phyloP scores from a whole-genome alignment of 2,888 invertebrate species.

The Leistus spinibarbis region DNA sequence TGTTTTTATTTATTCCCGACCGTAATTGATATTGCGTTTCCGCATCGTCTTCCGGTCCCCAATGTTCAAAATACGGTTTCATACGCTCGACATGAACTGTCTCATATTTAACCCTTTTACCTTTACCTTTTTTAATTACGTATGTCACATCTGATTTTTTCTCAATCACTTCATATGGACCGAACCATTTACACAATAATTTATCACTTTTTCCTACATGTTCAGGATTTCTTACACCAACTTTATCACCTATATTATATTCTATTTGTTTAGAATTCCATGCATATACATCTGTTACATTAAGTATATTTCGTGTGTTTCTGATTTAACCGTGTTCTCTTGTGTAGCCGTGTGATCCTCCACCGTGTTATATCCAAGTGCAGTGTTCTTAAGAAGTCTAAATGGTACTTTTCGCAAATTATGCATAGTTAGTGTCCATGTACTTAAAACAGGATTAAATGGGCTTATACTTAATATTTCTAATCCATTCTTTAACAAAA shows the following conservation, averaged over 20 bases:
- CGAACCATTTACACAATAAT: constrained; percentile 42
- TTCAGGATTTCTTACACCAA: constrained; percentile 44
- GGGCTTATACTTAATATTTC: not conserved
- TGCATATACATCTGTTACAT: no score
- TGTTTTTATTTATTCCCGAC: no score
- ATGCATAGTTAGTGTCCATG: not conserved
- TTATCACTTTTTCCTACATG: constrained; percentile 44
- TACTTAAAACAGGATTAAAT: not conserved
- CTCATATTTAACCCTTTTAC: not conserved
- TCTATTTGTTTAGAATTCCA: no score
- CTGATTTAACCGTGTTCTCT: no score
- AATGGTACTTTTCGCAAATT: not conserved
- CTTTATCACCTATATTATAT: constrained; percentile 41
- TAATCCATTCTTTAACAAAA: not conserved
- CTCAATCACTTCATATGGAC: constrained; percentile 41
- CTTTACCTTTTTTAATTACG: constrained; percentile 30
- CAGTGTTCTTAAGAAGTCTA: no score
- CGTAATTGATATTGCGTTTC: no score
- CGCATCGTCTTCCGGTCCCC: constrained; percentile 22
- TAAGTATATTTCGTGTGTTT: no score
- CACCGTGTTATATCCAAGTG: no score
- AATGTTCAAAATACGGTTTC: constrained; percentile 42
- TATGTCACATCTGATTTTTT: constrained; percentile 42
- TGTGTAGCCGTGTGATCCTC: no score
- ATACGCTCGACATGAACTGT: constrained; percentile 42